These are phyloP conservation scores for Cryptoblepharus egeriae DNA, from an alignment of 2,797 vertebrate species.

Conservation along the genomic window DNA sequence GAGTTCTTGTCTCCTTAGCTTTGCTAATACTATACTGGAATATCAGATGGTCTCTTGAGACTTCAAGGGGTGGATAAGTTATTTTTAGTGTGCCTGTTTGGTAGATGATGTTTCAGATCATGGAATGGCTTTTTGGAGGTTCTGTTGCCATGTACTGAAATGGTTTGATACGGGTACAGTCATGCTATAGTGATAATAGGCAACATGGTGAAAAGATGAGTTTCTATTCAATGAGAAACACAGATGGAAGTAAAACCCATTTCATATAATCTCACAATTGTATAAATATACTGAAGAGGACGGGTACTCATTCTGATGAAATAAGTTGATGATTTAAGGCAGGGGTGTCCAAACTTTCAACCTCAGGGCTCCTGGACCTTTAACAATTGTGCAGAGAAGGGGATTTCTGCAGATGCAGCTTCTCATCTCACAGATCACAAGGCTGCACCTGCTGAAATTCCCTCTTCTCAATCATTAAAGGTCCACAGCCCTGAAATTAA, in stretches of 20 bases:
- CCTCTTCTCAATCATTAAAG: too few relatives aligned
- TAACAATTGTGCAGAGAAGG: too few relatives aligned
- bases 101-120: constrained; percentile 77
- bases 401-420: too few relatives aligned
- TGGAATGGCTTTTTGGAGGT: constrained; percentile 71
- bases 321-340: constrained; percentile 43
- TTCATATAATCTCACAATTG: constrained; percentile 28
- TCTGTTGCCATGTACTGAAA: constrained; percentile 67
- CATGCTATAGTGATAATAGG: constrained; percentile 66
- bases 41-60: constrained; percentile 76
- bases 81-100: constrained; percentile 77
- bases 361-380: too few relatives aligned
- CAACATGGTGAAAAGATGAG: constrained; percentile 56
- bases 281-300: constrained; percentile 49
- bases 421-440: too few relatives aligned
- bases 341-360: too few relatives aligned
- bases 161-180: constrained; percentile 51
- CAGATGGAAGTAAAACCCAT: constrained; percentile 53
- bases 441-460: too few relatives aligned
- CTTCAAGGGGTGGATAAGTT: constrained; percentile 70
- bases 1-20: constrained; percentile 70
- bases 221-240: constrained; percentile 50
- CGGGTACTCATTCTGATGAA: constrained; percentile 54
- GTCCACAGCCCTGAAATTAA: too few relatives aligned
- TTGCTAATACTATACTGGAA: constrained; percentile 73